Evolutionary conservation across 2,113 vertebrate species (phyloP).

Genomic region (Sphaerodactylus townsendi): DNA sequence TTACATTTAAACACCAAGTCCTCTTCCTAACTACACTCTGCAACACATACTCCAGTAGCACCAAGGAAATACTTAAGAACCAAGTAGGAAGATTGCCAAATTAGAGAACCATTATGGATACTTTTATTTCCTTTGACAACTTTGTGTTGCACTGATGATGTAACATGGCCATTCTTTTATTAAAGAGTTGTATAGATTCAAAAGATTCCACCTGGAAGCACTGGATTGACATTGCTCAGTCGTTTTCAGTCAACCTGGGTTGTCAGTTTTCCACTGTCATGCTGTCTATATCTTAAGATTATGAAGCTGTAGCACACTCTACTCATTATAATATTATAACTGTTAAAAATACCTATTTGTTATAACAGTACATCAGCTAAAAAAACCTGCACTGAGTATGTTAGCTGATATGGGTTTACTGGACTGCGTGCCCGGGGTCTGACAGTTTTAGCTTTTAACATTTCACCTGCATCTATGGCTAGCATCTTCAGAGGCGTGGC

Average conservation of each 20-base stretch:
- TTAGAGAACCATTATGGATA: not conserved
- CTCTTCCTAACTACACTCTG: not conserved
- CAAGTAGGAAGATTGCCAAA: not conserved
- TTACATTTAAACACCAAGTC: conserved; percentile 5
- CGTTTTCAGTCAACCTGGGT: not conserved
- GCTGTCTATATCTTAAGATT: not conserved
- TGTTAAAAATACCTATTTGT: not conserved
- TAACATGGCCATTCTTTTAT: not conserved
- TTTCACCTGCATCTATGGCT: too few relatives aligned
- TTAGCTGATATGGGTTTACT: too few relatives aligned
- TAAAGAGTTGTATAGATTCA: not conserved
- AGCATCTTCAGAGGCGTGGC: too few relatives aligned
- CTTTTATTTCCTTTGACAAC: not conserved
- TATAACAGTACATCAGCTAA: not conserved
- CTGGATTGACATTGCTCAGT: not conserved
- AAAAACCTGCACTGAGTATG: not conserved
- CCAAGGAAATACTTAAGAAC: not conserved
- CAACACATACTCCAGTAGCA: not conserved
- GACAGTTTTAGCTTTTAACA: too few relatives aligned
- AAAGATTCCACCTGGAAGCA: not conserved
- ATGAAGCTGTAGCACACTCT: not conserved
- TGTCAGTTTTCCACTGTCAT: not conserved
- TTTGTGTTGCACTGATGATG: not conserved
- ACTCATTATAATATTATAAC: not conserved
- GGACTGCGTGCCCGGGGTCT: too few relatives aligned